A percentile compares a stretch with the other conserved stretches of the same genome.
Evolutionary conservation across 2,113 vertebrate genomes (phyloP).

Genomic region (Cololabis saira): DNA sequence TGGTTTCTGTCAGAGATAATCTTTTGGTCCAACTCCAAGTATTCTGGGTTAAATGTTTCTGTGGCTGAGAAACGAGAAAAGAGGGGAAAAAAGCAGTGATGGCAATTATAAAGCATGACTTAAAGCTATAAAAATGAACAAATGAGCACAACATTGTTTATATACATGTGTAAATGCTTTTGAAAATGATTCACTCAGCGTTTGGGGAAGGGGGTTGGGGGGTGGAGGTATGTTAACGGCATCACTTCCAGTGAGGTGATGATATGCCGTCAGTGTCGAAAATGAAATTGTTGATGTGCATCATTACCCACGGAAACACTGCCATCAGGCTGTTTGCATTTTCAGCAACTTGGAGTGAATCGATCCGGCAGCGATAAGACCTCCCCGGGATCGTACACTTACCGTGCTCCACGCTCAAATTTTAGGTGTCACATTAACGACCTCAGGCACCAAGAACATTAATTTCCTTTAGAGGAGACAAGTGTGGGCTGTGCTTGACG

Average conservation of each 20-base stretch:
- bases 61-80: too few relatives aligned
- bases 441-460: background rate
- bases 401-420: background rate
- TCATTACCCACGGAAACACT: slow-evolving; percentile 42
- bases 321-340: slow-evolving; percentile 10
- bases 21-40: slow-evolving; percentile 4
- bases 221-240: too few relatives aligned
- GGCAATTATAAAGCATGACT: background rate
- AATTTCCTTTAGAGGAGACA: background rate
- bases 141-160: too few relatives aligned
- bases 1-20: background rate
- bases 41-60: background rate
- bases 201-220: too few relatives aligned
- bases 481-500: too few relatives aligned
- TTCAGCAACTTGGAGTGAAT: background rate
- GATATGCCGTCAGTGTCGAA: slow-evolving; percentile 17
- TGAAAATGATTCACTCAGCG: too few relatives aligned
- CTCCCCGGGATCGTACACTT: background rate
- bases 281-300: slow-evolving; percentile 20
- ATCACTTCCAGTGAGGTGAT: background rate
- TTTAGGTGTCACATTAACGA: slow-evolving; percentile 10
- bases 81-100: too few relatives aligned
- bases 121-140: background rate
- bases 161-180: background rate
- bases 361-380: slow-evolving; percentile 5